Conservation (phyloP, 1,140 invertebrate genomes). For the Lordiphosa clarofinis region DNA sequence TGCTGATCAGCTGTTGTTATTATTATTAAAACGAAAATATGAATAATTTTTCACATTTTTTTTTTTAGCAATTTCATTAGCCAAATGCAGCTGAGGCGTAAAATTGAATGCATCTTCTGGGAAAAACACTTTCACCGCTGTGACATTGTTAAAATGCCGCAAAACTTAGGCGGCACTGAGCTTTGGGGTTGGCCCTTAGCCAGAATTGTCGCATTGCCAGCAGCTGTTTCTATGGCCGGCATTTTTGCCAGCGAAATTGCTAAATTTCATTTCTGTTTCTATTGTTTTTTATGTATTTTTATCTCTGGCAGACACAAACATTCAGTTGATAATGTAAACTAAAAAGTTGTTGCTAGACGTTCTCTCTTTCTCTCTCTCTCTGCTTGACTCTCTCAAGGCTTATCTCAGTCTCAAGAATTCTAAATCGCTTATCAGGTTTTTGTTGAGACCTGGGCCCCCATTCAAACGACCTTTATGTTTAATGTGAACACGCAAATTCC, state of each 20-base stretch:
- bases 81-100: conserved; percentile 45
- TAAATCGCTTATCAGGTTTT: conserved; percentile 46
- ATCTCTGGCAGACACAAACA: conserved; percentile 21
- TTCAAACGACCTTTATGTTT: conserved; percentile 14
- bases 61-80: conserved; percentile 32
- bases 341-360: conserved; percentile 21
- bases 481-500: conserved; percentile 59
- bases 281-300: conserved; percentile 50
- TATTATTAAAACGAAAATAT: neutral
- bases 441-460: conserved; percentile 31
- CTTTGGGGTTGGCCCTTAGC: conserved; percentile 40
- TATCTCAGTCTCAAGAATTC: conserved; percentile 44
- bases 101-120: conserved; percentile 52
- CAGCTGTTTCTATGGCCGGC: conserved; percentile 42
- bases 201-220: conserved; percentile 39
- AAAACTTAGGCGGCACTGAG: conserved; percentile 16
- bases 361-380: conserved; percentile 5
- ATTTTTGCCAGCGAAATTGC: conserved; percentile 28
- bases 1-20: conserved; percentile 4
- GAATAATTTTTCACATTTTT: no score
- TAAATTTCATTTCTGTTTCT: conserved; percentile 34
- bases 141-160: conserved; percentile 61
- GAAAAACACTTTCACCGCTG: conserved; percentile 61
- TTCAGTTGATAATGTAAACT: conserved; percentile 55
- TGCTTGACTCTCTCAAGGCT: neutral